Conservation (phyloP, 2,113 vertebrate genomes). For the Chloropsis cyanopogon region DNA sequence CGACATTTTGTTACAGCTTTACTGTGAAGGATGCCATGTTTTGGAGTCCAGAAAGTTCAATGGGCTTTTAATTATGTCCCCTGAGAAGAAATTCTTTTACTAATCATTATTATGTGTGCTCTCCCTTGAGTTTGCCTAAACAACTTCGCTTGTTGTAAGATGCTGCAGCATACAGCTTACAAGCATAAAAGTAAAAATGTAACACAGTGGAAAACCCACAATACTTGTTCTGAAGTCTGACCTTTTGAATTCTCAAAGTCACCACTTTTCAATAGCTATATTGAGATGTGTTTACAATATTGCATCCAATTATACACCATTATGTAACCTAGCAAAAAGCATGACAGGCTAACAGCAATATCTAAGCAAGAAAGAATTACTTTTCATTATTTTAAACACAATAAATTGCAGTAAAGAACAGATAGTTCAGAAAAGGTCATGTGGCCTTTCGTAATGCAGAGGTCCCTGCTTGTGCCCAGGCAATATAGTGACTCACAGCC, state of each 20-base stretch:
- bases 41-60: background rate
- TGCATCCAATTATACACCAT: background rate
- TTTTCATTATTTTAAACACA: background rate
- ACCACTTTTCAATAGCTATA: background rate
- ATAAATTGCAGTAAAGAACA: background rate
- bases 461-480: background rate
- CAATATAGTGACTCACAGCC: background rate
- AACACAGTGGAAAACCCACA: background rate
- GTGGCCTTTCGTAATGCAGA: background rate
- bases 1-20: background rate
- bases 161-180: background rate
- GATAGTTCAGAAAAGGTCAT: background rate
- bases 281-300: background rate
- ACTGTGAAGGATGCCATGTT: background rate
- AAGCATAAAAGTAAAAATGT: background rate
- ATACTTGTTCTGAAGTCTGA: background rate
- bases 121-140: background rate
- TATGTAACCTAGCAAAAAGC: background rate
- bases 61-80: background rate
- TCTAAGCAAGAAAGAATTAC: background rate
- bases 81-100: background rate
- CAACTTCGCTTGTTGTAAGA: background rate
- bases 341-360: background rate
- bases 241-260: background rate
- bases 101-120: background rate